Conservation (phyloP, 2,113 vertebrate species). For the Paedocypris sp. region DNA sequence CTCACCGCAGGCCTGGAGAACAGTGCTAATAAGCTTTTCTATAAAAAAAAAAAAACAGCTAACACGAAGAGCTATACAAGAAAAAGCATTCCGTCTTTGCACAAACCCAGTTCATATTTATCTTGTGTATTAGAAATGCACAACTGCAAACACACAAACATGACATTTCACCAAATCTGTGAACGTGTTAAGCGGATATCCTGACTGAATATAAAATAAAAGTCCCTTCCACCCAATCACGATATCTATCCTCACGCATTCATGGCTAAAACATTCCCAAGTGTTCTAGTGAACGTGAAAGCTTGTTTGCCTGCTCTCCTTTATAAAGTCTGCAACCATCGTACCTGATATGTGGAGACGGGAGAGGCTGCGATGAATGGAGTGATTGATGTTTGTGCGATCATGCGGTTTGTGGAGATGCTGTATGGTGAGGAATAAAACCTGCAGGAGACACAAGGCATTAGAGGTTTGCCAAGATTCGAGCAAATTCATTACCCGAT, state of each 20-base stretch:
- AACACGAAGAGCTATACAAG: slow-evolving; percentile 4
- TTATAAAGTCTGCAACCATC: slow-evolving; percentile 28
- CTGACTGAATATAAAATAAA: no score
- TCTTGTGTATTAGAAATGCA: no score
- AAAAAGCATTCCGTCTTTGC: neutral
- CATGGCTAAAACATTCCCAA: no score
- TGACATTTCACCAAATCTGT: no score
- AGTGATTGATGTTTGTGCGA: slow-evolving; percentile 97
- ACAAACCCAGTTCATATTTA: no score
- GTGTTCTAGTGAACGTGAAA: neutral
- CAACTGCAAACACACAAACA: no score
- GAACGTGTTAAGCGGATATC: no score
- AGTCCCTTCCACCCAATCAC: no score
- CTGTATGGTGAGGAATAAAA: slow-evolving; percentile 98
- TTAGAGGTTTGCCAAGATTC: no score
- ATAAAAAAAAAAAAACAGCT: slow-evolving; percentile 12
- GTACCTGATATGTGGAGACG: slow-evolving; percentile 98
- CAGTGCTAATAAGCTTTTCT: slow-evolving; percentile 24
- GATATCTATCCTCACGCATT: no score
- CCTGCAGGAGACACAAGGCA: slow-evolving; percentile 55
- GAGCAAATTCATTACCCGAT: no score
- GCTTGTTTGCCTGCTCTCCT: neutral
- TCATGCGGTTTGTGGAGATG: slow-evolving; percentile 99
- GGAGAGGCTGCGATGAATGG: slow-evolving; percentile 98
- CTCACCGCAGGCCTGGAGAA: slow-evolving; percentile 14